A percentile compares a stretch with the other conserved stretches of the same genome.
These are phyloP conservation scores for Euwallacea fornicatus DNA, from an alignment of 1,140 invertebrate species.

Conservation along the genomic window DNA sequence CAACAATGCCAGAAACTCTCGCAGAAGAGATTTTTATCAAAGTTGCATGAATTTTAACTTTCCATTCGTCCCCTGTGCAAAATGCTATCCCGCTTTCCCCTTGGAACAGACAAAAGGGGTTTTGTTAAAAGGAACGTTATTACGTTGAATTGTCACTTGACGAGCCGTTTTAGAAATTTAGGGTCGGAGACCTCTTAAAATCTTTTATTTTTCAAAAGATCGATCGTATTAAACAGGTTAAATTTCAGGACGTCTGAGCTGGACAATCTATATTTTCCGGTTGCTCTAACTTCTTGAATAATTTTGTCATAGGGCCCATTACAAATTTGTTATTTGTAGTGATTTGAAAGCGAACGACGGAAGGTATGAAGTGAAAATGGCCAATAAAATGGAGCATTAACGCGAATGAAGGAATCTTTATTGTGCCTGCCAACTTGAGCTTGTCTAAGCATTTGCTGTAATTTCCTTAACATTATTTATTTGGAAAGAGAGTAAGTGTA, in stretches of 20 bases:
- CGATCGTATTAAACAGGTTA: too few relatives aligned
- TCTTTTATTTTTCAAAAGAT: neutral
- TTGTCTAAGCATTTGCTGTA: neutral
- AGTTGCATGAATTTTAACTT: constrained; percentile 25
- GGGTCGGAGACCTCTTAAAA: neutral
- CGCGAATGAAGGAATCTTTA: neutral
- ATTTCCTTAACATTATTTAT: neutral
- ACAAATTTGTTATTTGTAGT: too few relatives aligned
- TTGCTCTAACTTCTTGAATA: too few relatives aligned
- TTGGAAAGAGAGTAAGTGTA: neutral
- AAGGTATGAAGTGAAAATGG: too few relatives aligned
- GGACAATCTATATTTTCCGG: too few relatives aligned
- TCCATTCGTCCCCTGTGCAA: constrained; percentile 16
- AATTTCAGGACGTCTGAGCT: too few relatives aligned
- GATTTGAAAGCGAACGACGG: too few relatives aligned
- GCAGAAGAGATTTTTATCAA: constrained; percentile 15
- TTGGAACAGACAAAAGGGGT: constrained; percentile 16
- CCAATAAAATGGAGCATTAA: neutral
- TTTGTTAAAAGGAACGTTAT: constrained; percentile 20
- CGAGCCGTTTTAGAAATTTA: constrained; percentile 19
- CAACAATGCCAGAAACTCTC: neutral
- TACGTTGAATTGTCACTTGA: constrained; percentile 12
- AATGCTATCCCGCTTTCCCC: constrained; percentile 14
- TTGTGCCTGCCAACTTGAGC: neutral
- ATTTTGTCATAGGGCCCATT: too few relatives aligned